A percentile compares a stretch with the other conserved stretches of the same genome.
Evolutionary conservation across 1,140 invertebrate species (phyloP).

Genomic region (Heliconius congener): DNA sequence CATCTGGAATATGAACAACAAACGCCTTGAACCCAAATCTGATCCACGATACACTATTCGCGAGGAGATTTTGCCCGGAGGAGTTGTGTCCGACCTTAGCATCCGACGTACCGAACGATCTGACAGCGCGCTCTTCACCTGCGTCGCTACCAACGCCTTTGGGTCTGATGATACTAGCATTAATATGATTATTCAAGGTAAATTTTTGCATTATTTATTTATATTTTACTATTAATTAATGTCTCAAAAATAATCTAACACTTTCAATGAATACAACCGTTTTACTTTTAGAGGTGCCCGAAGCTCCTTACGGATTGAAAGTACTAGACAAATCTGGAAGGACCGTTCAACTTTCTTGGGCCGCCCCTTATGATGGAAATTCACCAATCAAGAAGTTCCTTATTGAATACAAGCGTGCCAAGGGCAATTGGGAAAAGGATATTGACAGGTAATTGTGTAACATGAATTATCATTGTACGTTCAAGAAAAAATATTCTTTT

Average conservation of each 20-base stretch:
- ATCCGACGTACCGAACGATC: constrained; percentile 93
- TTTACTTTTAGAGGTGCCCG: constrained; percentile 90
- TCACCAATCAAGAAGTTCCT: constrained; percentile 95
- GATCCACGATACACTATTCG: constrained; percentile 95
- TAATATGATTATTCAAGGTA: constrained; percentile 97
- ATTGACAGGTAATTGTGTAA: constrained; percentile 81
- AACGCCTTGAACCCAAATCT: constrained; percentile 92
- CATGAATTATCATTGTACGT: no score
- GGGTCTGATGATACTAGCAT: constrained; percentile 97
- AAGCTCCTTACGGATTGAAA: constrained; percentile 94
- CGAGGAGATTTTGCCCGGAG: constrained; percentile 93
- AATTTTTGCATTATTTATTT: background rate
- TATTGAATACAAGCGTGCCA: constrained; percentile 96
- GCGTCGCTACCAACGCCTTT: constrained; percentile 96
- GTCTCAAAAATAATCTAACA: background rate
- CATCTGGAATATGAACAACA: constrained; percentile 97
- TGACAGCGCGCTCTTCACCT: constrained; percentile 96
- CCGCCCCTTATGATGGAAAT: constrained; percentile 96
- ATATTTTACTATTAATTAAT: background rate
- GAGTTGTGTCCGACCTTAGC: constrained; percentile 93
- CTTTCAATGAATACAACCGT: background rate
- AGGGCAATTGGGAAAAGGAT: constrained; percentile 91
- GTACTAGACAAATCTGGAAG: constrained; percentile 95
- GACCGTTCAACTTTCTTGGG: constrained; percentile 95
- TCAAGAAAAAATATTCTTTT: background rate